Conservation (phyloP, 2,113 vertebrate genomes). For the Quiscalus mexicanus region DNA sequence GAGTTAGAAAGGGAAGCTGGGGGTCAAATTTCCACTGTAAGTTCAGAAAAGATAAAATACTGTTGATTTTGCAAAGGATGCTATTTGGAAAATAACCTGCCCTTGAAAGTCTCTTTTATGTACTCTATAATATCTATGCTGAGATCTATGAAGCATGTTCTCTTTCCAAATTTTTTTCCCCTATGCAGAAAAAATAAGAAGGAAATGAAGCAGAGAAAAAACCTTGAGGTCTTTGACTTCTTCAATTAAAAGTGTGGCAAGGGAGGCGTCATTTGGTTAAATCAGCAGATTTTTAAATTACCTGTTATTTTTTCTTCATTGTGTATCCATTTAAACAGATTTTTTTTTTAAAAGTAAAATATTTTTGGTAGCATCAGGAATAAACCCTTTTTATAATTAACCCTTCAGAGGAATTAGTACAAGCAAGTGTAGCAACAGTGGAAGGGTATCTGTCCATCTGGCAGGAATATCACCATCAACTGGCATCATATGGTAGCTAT, state of each 20-base stretch:
- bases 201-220: constrained; percentile 52
- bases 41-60: constrained; percentile 20
- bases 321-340: background rate
- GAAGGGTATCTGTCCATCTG: background rate
- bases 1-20: background rate
- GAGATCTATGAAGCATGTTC: background rate
- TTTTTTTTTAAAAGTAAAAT: background rate
- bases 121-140: background rate
- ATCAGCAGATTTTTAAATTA: constrained; percentile 26
- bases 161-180: background rate
- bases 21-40: background rate
- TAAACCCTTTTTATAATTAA: background rate
- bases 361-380: background rate
- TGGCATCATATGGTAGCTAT: background rate
- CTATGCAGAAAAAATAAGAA: background rate
- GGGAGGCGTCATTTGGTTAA: constrained; percentile 17
- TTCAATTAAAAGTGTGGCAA: constrained; percentile 34
- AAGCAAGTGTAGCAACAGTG: background rate
- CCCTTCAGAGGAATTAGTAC: background rate
- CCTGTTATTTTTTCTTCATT: background rate
- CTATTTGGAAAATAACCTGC: background rate
- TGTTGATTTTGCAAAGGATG: constrained; percentile 17
- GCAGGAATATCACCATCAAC: background rate
- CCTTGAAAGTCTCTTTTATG: constrained; percentile 24
- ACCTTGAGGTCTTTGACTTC: background rate